These are phyloP conservation scores for Arothron firmamentum DNA, from an alignment of 2,113 vertebrate species.

Conservation along the genomic window DNA sequence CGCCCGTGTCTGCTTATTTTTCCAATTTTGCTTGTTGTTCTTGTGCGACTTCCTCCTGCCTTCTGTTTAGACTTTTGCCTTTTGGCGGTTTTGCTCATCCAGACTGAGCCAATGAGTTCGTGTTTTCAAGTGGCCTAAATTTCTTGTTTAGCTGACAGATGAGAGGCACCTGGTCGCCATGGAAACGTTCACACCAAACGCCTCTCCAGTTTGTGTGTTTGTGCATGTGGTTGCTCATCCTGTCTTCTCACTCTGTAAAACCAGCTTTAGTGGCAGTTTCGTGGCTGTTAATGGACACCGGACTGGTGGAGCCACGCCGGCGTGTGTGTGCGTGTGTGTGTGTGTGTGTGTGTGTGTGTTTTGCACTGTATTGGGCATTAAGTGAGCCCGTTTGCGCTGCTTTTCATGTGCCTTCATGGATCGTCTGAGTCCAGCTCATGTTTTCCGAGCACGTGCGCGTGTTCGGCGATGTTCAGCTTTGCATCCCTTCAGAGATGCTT, in stretches of 20 bases:
- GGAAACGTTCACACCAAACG: constrained; percentile 28
- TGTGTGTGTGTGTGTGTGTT: constrained; percentile 24
- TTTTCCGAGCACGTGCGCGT: constrained; percentile 38
- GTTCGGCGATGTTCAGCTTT: constrained; percentile 32
- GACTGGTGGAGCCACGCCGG: constrained; percentile 41
- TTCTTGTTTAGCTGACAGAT: constrained; percentile 17
- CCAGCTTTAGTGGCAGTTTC: constrained; percentile 67
- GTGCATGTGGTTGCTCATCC: constrained; percentile 38
- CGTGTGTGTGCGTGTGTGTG: constrained; percentile 27
- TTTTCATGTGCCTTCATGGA: constrained; percentile 50
- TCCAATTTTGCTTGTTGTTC: background rate
- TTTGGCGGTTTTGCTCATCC: constrained; percentile 29
- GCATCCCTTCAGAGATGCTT: constrained; percentile 37
- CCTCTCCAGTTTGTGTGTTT: constrained; percentile 10
- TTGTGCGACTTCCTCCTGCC: background rate
- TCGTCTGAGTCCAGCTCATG: constrained; percentile 20
- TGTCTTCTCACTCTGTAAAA: constrained; percentile 65
- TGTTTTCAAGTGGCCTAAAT: constrained; percentile 41
- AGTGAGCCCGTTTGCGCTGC: constrained; percentile 48
- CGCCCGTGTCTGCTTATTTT: constrained; percentile 9
- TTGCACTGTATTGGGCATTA: constrained; percentile 50
- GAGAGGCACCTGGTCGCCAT: constrained; percentile 57
- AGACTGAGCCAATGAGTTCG: constrained; percentile 47
- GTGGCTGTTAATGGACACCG: constrained; percentile 68
- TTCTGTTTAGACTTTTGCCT: constrained; percentile 28